A percentile compares a stretch with the other conserved stretches of the same genome.
Evolutionary conservation across 2,888 invertebrate species (phyloP).

Genomic region (Sesia apiformis): DNA sequence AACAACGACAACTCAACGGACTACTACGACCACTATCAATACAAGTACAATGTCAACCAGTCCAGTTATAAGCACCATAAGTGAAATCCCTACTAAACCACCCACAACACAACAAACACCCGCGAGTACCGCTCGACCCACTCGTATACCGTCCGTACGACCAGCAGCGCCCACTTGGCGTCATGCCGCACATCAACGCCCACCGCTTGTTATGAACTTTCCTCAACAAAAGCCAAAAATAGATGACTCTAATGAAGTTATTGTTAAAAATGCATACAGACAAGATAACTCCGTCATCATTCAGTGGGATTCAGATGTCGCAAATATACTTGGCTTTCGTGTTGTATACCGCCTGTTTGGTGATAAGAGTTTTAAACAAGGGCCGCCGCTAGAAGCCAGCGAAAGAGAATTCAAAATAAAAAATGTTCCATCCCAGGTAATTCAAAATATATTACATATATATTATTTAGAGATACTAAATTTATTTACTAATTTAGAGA

Average conservation of each 20-base stretch:
- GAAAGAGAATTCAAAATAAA: conserved; percentile 94
- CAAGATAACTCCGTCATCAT: conserved; percentile 92
- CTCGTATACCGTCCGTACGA: conserved; percentile 40
- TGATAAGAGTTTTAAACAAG: conserved; percentile 91
- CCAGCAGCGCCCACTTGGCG: conserved; percentile 63
- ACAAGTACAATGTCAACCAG: conserved; percentile 12
- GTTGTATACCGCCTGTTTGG: conserved; percentile 93
- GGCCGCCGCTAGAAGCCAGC: conserved; percentile 90
- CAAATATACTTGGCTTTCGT: conserved; percentile 90
- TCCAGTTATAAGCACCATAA: conserved; percentile 16
- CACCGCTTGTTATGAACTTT: conserved; percentile 82
- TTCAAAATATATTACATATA: background rate
- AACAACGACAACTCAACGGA: conserved; percentile 25
- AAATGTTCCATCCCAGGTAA: conserved; percentile 90
- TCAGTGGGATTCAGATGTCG: conserved; percentile 92
- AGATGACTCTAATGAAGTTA: conserved; percentile 82
- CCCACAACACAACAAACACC: conserved; percentile 26
- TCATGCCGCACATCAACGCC: conserved; percentile 75
- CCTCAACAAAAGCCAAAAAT: conserved; percentile 78
- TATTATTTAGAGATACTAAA: background rate
- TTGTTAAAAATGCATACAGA: conserved; percentile 88
- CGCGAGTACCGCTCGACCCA: conserved; percentile 42
- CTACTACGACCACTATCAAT: conserved; percentile 24
- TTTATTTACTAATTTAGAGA: background rate
- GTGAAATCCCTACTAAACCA: conserved; percentile 32